phyloP scores from a whole-genome alignment of 2,888 invertebrate genomes.

The Drosophila neutralis region DNA sequence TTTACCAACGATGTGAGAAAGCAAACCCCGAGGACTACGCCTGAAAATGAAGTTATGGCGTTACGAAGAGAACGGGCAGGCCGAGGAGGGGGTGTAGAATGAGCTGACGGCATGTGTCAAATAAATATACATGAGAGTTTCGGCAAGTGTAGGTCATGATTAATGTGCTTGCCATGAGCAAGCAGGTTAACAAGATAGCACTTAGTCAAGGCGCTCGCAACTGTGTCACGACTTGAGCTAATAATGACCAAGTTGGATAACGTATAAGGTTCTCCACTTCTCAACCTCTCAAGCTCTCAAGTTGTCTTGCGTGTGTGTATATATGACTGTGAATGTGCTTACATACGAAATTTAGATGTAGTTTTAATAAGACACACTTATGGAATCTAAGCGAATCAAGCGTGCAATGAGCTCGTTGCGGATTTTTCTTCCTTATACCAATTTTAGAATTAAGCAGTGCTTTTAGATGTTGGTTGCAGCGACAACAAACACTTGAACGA shows the following conservation, averaged over 20 bases:
- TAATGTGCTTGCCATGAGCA: slow-evolving; percentile 46
- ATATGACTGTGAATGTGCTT: slow-evolving; percentile 2
- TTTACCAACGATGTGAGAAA: slow-evolving; percentile 54
- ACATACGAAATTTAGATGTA: slow-evolving; percentile 11
- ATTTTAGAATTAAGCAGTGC: not conserved
- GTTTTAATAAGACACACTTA: slow-evolving; percentile 21
- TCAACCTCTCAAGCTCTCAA: not conserved
- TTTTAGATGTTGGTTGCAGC: not conserved
- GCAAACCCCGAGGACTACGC: slow-evolving; percentile 7
- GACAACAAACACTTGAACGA: not conserved
- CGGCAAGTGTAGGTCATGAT: slow-evolving; percentile 48
- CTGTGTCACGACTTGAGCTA: slow-evolving; percentile 50
- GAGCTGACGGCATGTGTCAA: slow-evolving; percentile 31
- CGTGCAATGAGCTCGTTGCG: not conserved
- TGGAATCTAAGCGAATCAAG: slow-evolving; percentile 5
- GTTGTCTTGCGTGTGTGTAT: not conserved
- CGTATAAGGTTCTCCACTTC: slow-evolving; percentile 27
- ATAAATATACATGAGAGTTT: slow-evolving; percentile 28
- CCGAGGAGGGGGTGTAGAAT: not conserved
- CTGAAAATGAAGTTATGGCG: not conserved
- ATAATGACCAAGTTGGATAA: slow-evolving; percentile 39
- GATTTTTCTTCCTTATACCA: not conserved
- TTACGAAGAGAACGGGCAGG: not conserved
- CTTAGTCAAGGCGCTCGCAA: slow-evolving; percentile 40
- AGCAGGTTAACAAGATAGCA: slow-evolving; percentile 52